Conservation (phyloP, 2,888 invertebrate species). For the Steromphala cineraria region DNA sequence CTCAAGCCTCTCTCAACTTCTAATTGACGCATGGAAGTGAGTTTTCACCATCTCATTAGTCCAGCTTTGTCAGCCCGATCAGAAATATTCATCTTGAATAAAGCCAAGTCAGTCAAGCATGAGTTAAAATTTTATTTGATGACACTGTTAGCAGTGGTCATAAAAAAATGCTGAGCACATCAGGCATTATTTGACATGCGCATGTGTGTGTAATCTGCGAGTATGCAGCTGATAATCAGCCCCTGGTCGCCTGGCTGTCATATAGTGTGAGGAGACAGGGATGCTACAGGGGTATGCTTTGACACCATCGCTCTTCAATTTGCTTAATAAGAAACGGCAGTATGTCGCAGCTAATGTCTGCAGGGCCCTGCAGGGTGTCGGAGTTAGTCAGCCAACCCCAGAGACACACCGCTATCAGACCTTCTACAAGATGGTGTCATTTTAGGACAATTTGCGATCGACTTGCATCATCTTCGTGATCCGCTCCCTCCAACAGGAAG, state of each 20-base stretch:
- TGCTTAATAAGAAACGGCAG: conserved; percentile 15
- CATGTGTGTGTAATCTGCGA: background rate
- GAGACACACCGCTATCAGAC: background rate
- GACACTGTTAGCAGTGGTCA: background rate
- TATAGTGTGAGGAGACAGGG: background rate
- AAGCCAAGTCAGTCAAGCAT: background rate
- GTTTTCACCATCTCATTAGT: conserved; percentile 1
- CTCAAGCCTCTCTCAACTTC: background rate
- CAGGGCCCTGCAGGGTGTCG: background rate
- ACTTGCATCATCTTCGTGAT: background rate
- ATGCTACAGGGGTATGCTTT: background rate
- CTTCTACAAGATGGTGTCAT: background rate
- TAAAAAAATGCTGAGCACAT: background rate
- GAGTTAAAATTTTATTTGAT: background rate
- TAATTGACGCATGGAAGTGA: background rate
- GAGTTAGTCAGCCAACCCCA: background rate
- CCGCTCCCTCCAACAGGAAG: background rate
- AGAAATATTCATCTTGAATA: background rate
- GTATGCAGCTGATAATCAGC: background rate
- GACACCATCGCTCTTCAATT: conserved; percentile 3
- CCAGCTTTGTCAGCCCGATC: background rate
- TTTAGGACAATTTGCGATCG: conserved; percentile 12
- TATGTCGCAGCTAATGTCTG: conserved; percentile 9
- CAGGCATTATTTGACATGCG: background rate
- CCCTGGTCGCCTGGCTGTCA: too few relatives aligned